These are phyloP conservation scores for Fragum sueziense DNA, from an alignment of 2,888 invertebrate species.

Conservation along the genomic window DNA sequence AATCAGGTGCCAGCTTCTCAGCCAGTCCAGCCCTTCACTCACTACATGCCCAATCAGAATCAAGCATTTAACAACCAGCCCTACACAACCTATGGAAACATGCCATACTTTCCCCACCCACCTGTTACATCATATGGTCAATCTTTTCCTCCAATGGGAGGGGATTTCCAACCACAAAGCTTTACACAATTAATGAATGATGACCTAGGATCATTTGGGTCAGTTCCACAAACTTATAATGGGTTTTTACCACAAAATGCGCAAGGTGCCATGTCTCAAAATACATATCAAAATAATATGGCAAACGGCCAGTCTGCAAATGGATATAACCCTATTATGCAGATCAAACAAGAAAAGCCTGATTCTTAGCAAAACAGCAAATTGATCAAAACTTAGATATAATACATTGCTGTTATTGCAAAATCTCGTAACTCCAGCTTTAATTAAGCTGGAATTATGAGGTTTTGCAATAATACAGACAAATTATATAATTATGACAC, in stretches of 20 bases:
- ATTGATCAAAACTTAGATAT: too few relatives aligned
- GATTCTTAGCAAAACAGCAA: constrained; percentile 16
- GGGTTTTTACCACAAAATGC: constrained; percentile 1
- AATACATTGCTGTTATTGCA: too few relatives aligned
- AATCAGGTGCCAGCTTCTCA: constrained; percentile 9
- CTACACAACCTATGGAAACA: constrained; percentile 13
- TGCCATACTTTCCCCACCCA: constrained; percentile 28
- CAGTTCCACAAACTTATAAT: not conserved
- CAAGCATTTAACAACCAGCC: not conserved
- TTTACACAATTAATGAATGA: constrained; percentile 38
- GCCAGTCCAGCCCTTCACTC: constrained; percentile 17
- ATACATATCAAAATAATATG: not conserved
- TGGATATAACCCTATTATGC: constrained; percentile 17
- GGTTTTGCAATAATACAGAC: too few relatives aligned
- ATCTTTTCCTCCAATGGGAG: not conserved
- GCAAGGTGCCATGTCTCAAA: not conserved
- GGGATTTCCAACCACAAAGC: constrained; percentile 22
- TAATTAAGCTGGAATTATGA: too few relatives aligned
- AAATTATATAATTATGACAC: too few relatives aligned
- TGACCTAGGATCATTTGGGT: constrained; percentile 17
- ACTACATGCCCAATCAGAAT: constrained; percentile 4
- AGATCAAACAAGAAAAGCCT: constrained; percentile 46
- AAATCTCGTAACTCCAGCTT: too few relatives aligned
- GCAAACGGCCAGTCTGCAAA: not conserved
- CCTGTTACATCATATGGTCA: not conserved